Conservation (phyloP, 2,888 invertebrate genomes). For the Liodrosophila aerea region DNA sequence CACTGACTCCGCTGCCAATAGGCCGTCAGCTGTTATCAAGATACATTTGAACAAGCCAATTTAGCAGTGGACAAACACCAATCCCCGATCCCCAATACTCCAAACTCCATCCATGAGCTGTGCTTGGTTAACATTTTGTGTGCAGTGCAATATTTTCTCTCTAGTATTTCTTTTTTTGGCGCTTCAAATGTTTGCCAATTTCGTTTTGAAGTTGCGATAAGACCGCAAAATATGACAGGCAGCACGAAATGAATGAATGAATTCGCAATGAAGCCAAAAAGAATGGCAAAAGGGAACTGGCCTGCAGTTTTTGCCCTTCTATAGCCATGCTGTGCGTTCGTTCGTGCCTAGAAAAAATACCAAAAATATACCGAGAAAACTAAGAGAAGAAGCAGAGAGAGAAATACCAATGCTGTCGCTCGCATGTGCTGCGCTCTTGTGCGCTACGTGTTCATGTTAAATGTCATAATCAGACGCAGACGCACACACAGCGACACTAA, state of each 20-base stretch:
- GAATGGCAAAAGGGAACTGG: conserved; percentile 23
- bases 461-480: conserved; percentile 72
- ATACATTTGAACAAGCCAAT: conserved; percentile 57
- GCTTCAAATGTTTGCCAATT: conserved; percentile 56
- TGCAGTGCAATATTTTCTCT: conserved; percentile 8
- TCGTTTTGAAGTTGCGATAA: conserved; percentile 48
- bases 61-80: conserved; percentile 44
- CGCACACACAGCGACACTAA: conserved; percentile 24
- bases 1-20: conserved; percentile 44
- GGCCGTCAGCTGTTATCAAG: conserved; percentile 54
- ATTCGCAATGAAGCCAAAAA: conserved; percentile 47
- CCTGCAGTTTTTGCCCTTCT: conserved; percentile 21
- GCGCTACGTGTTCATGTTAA: conserved; percentile 73
- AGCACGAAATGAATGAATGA: conserved; percentile 55
- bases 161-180: conserved; percentile 5
- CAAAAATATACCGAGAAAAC: neutral
- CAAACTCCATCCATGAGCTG: conserved; percentile 4
- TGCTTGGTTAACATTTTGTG: conserved; percentile 17
- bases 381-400: conserved; percentile 5
- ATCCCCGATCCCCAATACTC: neutral
- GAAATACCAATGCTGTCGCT: conserved; percentile 46
- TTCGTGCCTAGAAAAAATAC: conserved; percentile 40
- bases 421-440: conserved; percentile 62
- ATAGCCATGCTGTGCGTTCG: conserved; percentile 40
- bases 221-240: conserved; percentile 51